Conservation (phyloP, 53 echinoderm and acorn worm species). For the Echinarachnius parma region DNA sequence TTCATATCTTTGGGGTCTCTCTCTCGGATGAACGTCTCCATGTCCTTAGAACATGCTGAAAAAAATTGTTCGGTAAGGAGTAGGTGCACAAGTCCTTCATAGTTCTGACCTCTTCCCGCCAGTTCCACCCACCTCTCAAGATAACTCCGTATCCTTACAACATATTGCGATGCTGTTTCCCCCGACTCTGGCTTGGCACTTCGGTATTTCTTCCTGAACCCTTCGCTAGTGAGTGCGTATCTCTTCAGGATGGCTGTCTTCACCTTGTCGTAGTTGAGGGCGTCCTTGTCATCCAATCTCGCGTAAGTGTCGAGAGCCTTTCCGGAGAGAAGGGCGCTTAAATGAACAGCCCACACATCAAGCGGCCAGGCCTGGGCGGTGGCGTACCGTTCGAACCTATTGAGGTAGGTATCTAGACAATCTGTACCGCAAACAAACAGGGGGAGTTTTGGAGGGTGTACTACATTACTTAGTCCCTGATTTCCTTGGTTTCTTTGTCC, state of each 20-base stretch:
- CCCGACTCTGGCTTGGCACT: slow-evolving; percentile 31
- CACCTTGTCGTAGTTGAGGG: slow-evolving; percentile 15
- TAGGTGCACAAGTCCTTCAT: slow-evolving; percentile 20
- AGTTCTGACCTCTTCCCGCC: not conserved
- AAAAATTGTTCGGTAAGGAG: slow-evolving; percentile 40
- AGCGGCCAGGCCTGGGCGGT: too few relatives aligned
- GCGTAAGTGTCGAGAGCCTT: slow-evolving; percentile 35
- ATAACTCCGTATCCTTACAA: slow-evolving; percentile 16
- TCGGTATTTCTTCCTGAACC: slow-evolving; percentile 31
- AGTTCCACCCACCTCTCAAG: slow-evolving; percentile 37
- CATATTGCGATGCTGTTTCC: slow-evolving; percentile 28
- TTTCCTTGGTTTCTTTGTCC: too few relatives aligned
- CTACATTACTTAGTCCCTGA: too few relatives aligned
- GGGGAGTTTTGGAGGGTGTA: too few relatives aligned
- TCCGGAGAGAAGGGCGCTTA: too few relatives aligned
- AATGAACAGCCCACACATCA: too few relatives aligned
- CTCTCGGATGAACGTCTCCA: slow-evolving; percentile 29
- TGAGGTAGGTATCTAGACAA: too few relatives aligned
- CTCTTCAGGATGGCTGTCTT: slow-evolving; percentile 39
- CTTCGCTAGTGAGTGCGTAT: slow-evolving; percentile 32
- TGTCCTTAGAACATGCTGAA: slow-evolving; percentile 6
- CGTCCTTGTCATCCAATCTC: slow-evolving; percentile 10
- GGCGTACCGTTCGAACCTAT: too few relatives aligned
- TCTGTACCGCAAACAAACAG: too few relatives aligned
- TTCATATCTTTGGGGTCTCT: slow-evolving; percentile 8